Conservation (phyloP, 2,797 vertebrate species). For the Merluccius polli region DNA sequence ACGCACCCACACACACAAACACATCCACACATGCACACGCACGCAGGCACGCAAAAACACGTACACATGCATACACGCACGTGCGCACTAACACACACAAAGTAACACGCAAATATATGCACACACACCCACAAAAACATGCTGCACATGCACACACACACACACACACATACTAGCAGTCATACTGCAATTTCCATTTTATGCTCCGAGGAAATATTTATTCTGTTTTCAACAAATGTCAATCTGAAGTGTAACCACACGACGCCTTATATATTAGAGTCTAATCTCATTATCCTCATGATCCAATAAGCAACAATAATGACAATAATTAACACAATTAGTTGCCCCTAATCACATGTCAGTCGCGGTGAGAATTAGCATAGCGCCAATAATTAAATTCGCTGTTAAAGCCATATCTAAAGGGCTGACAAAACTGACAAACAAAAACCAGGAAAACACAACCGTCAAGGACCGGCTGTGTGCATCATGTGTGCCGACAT, state of each 20-base stretch:
- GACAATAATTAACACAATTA: constrained; percentile 49
- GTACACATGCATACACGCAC: too few relatives aligned
- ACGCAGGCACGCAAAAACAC: not conserved
- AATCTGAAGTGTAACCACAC: not conserved
- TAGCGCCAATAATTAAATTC: constrained; percentile 32
- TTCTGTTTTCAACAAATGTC: not conserved
- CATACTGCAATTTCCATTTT: not conserved
- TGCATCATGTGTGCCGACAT: too few relatives aligned
- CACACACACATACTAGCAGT: not conserved
- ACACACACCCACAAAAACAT: not conserved
- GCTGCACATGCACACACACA: not conserved
- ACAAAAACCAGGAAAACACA: not conserved
- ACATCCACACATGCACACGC: not conserved
- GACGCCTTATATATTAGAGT: constrained; percentile 15
- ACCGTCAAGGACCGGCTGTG: not conserved
- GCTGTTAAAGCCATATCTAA: not conserved
- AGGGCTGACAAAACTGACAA: too few relatives aligned
- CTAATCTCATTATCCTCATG: constrained; percentile 39
- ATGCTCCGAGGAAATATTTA: not conserved
- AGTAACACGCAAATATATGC: not conserved
- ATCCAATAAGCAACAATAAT: constrained; percentile 34
- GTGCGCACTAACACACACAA: too few relatives aligned
- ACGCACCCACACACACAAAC: not conserved
- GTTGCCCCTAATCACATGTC: constrained; percentile 33
- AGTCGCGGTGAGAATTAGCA: constrained; percentile 24